A percentile compares a stretch with the other conserved stretches of the same genome.
Evolutionary conservation across 2,888 invertebrate species (phyloP).

Genomic region (Polyommatus iphigenia): DNA sequence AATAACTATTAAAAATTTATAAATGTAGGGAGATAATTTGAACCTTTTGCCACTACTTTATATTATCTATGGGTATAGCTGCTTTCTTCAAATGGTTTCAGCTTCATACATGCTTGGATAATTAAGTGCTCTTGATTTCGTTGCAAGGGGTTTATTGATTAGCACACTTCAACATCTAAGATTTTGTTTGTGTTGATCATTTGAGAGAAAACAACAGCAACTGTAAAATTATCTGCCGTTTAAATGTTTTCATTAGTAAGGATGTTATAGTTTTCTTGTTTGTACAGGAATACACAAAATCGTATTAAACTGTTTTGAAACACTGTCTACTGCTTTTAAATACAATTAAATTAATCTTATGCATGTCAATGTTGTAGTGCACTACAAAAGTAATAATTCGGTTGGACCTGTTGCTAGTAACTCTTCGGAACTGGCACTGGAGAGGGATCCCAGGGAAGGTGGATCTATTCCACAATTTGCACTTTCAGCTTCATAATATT

Average conservation of each 20-base stretch:
- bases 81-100: not conserved
- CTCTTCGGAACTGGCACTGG: constrained; percentile 77
- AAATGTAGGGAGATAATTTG: not conserved
- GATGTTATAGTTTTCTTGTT: not conserved
- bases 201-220: no score
- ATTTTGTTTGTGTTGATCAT: not conserved
- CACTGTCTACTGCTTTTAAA: not conserved
- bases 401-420: constrained; percentile 85
- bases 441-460: constrained; percentile 80
- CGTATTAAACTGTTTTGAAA: not conserved
- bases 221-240: no score
- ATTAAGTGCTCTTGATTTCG: constrained; percentile 35
- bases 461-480: constrained; percentile 59
- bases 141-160: constrained; percentile 36
- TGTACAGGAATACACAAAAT: no score
- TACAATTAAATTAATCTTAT: not conserved
- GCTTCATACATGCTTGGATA: constrained; percentile 43
- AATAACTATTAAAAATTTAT: no score
- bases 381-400: constrained; percentile 49
- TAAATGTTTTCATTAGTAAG: not conserved
- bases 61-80: not conserved
- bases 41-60: not conserved
- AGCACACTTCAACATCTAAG: constrained; percentile 39
- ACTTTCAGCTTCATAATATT: constrained; percentile 27
- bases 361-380: constrained; percentile 38